Conservation (phyloP, 2,797 vertebrate genomes). For the Poeciliopsis gracilis region DNA sequence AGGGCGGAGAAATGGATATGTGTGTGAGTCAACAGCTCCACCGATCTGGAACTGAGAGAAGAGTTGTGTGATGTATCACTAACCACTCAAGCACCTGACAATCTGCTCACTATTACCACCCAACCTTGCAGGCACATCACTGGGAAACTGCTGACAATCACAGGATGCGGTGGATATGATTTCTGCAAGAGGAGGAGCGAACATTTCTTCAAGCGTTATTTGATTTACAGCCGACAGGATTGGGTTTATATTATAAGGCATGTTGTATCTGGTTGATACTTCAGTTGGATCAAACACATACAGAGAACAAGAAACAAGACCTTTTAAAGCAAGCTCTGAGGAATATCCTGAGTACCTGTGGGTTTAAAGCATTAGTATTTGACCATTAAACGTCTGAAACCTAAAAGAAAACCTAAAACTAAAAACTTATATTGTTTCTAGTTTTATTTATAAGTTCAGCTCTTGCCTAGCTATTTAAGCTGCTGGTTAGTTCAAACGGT, state of each 20-base stretch:
- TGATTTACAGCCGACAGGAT: slow-evolving; percentile 43
- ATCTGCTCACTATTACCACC: slow-evolving; percentile 46
- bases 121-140: slow-evolving; percentile 53
- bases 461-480: slow-evolving; percentile 1
- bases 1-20: slow-evolving; percentile 48
- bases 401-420: slow-evolving; percentile 5
- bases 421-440: slow-evolving; percentile 1
- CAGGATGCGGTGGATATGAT: slow-evolving; percentile 45
- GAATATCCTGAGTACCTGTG: slow-evolving; percentile 7
- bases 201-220: slow-evolving; percentile 32
- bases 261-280: slow-evolving; percentile 37
- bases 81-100: slow-evolving; percentile 53
- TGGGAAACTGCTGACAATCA: slow-evolving; percentile 54
- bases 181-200: slow-evolving; percentile 35
- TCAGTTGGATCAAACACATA: slow-evolving; percentile 12
- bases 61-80: slow-evolving; percentile 39
- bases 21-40: slow-evolving; percentile 52
- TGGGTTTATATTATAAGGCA: slow-evolving; percentile 51
- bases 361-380: slow-evolving; percentile 28
- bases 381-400: slow-evolving; percentile 14
- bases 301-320: slow-evolving; percentile 18
- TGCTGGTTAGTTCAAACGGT: slow-evolving; percentile 14
- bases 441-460: slow-evolving; percentile 10
- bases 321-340: slow-evolving; percentile 22
- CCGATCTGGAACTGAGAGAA: slow-evolving; percentile 42